Base-by-base conservation (phyloP, 1,140 invertebrate genomes). In the Thaumetopoea pityocampa region DNA sequence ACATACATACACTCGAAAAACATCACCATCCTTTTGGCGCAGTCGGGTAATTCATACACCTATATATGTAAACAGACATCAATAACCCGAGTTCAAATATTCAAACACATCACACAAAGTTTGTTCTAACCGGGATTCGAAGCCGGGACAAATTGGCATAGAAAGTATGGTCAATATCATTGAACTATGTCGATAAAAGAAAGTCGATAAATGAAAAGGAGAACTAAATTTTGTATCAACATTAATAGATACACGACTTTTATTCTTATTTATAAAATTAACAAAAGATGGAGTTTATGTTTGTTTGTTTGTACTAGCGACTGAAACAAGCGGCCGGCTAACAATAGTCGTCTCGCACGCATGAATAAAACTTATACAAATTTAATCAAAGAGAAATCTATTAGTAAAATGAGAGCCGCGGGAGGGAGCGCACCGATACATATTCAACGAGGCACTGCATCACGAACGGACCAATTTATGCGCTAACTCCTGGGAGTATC, bases 301-400 rank as follows among this genome's bases (percentile, higher is more conserved):
- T 23, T 15, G 20, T 35, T 20, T 29, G 20, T 28, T 29, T 11
- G 36, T 24, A 50, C 58, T 47, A 33, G 57, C 72, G 71, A 78
- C 78, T 80, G 74, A 78, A 77, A 57, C 48, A 67, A 52, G 49
- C 59, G 22, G 61, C 55, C 54, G 53, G 55, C 68, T 65, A 78
- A 83, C 79, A 80, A 74, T 79, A 79, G 71, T 67, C 53, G 67
- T 60, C 59, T 66, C 57, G 42, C 44, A 32, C 62, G 63, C 78
- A 74, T 81, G 74, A 79, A 80, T 83, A 83, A 81, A 83, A 81
- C 69, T 72, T 80, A 83, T 83, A 83, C 79, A 83, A 81, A 83
- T 83, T 83, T 83, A 83, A 83, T 83, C 79, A 83, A 81, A 83
- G 70, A 76, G 77, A 83, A 83, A 83, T 83, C 77, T 83, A 83